These are phyloP conservation scores for Drosophila albomicans DNA, from an alignment of 1,140 invertebrate genomes.

Conservation along the genomic window DNA sequence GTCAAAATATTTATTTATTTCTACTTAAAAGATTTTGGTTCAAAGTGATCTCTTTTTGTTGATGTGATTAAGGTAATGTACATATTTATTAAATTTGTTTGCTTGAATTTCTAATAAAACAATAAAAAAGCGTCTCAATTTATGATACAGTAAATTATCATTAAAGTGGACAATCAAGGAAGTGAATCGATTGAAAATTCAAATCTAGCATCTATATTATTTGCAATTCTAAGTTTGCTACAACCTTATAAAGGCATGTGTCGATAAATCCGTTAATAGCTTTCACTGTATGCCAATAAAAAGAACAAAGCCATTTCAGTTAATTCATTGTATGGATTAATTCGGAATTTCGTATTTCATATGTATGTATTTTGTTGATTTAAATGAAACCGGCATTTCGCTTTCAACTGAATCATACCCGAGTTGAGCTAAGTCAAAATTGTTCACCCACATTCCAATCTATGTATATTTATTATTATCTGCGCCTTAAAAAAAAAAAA, in stretches of 20 bases:
- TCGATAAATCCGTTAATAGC: slow-evolving; percentile 10
- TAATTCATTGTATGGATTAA: slow-evolving; percentile 8
- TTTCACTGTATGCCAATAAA: slow-evolving; percentile 11
- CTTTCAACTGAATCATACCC: slow-evolving; percentile 11
- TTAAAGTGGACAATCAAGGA: too few relatives aligned
- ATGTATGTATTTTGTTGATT: neutral
- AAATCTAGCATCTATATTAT: too few relatives aligned
- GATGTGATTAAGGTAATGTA: neutral
- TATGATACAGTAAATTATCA: neutral
- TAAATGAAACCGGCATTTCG: slow-evolving; percentile 15
- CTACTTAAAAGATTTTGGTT: neutral
- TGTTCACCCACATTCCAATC: slow-evolving; percentile 37
- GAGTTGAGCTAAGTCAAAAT: neutral
- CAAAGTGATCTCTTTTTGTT: neutral
- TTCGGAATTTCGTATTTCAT: neutral
- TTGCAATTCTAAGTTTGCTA: neutral
- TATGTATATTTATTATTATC: slow-evolving; percentile 17
- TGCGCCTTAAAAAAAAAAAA: neutral
- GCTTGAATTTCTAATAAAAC: neutral
- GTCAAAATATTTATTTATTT: neutral
- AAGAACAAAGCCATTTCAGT: slow-evolving; percentile 3
- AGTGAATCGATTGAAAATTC: too few relatives aligned
- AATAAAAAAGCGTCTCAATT: neutral
- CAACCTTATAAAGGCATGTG: neutral
- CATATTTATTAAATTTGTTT: slow-evolving; percentile 1